Evolutionary conservation across 2,113 vertebrate genomes (phyloP).

Genomic region (Ochotona princeps): DNA sequence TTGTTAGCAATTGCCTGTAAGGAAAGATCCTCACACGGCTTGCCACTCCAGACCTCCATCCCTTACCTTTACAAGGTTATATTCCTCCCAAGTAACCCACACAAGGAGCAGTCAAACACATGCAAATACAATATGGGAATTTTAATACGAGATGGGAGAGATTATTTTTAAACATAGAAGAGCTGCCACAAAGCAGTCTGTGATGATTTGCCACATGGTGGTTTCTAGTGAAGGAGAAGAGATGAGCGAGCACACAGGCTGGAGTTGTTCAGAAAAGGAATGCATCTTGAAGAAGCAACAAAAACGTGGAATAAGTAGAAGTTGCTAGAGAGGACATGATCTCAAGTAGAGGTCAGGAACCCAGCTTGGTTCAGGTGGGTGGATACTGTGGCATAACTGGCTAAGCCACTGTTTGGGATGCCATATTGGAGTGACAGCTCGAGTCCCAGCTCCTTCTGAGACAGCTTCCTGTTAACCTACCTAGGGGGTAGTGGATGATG

Average conservation of each 20-base stretch:
- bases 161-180: background rate
- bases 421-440: too few species aligned
- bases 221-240: background rate
- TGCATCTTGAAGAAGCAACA: background rate
- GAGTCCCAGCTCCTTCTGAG: too few species aligned
- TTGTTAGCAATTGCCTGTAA: background rate
- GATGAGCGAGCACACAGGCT: background rate
- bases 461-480: too few species aligned
- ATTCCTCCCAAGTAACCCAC: background rate
- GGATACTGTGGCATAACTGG: too few species aligned
- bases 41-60: background rate
- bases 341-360: background rate
- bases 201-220: background rate
- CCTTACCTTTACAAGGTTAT: constrained; percentile 17
- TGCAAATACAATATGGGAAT: constrained; percentile 38
- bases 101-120: constrained; percentile 40
- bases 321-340: background rate
- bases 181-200: background rate
- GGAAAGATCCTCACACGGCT: background rate
- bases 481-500: too few species aligned
- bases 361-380: background rate
- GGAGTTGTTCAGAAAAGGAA: constrained; percentile 5
- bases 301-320: background rate
- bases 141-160: background rate
- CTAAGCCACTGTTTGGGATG: too few species aligned